A percentile compares a stretch with the other conserved stretches of the same genome.
These are phyloP conservation scores for Melangyna quadrimaculata DNA, from an alignment of 2,888 invertebrate species.

Conservation along the genomic window DNA sequence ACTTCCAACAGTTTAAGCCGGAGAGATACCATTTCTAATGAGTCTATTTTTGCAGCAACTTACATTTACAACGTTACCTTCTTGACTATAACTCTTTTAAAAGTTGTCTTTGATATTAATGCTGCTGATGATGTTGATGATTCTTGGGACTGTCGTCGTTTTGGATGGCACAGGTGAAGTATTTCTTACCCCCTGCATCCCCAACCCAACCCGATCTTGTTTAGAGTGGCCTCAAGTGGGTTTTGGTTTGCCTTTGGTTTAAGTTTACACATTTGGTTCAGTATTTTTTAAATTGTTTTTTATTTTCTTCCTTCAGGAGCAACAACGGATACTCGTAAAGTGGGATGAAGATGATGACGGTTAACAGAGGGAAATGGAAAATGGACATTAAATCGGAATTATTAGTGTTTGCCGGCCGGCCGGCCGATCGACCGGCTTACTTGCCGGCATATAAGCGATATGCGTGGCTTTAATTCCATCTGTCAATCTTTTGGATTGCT, in stretches of 20 bases:
- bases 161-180: slow-evolving; percentile 63
- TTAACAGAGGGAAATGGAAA: slow-evolving; percentile 45
- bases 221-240: slow-evolving; percentile 45
- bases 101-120: slow-evolving; percentile 16
- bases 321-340: slow-evolving; percentile 25
- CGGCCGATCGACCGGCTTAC: neutral
- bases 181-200: neutral
- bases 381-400: slow-evolving; percentile 59
- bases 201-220: slow-evolving; percentile 33
- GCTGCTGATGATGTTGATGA: slow-evolving; percentile 30
- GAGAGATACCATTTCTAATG: too few species aligned
- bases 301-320: neutral
- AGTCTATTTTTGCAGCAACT: too few species aligned
- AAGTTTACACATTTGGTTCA: slow-evolving; percentile 43
- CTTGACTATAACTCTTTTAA: neutral
- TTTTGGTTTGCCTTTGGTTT: slow-evolving; percentile 38
- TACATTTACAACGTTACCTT: neutral
- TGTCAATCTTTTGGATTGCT: slow-evolving; percentile 46
- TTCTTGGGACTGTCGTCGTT: slow-evolving; percentile 39
- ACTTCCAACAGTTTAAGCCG: too few species aligned
- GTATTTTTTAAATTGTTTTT: neutral
- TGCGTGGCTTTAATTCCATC: slow-evolving; percentile 45
- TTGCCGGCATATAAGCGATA: neutral
- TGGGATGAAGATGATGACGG: slow-evolving; percentile 43
- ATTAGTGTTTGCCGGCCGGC: slow-evolving; percentile 19